phyloP scores from a whole-genome alignment of 2,797 vertebrate genomes.

The Novumbra hubbsi region DNA sequence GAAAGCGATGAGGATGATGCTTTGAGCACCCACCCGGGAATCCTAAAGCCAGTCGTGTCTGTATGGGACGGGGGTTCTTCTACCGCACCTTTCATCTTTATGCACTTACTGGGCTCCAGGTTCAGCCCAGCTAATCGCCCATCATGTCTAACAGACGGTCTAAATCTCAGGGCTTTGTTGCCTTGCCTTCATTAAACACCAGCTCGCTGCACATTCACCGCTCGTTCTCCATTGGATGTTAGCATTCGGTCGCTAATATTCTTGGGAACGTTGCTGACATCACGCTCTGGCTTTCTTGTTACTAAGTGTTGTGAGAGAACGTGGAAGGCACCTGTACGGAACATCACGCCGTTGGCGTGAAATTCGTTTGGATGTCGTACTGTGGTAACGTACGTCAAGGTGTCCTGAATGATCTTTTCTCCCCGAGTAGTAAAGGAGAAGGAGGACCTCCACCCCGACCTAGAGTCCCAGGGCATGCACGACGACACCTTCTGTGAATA shows the following conservation, averaged over 20 bases:
- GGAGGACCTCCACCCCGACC: slow-evolving; percentile 94
- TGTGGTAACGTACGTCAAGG: neutral
- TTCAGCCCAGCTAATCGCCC: slow-evolving; percentile 43
- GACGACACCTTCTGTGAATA: slow-evolving; percentile 98
- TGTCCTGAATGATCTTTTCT: slow-evolving; percentile 20
- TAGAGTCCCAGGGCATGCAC: slow-evolving; percentile 93
- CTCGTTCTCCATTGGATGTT: slow-evolving; percentile 12
- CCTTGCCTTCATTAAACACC: slow-evolving; percentile 62
- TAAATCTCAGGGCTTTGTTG: slow-evolving; percentile 41
- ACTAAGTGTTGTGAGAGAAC: neutral
- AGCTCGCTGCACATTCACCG: slow-evolving; percentile 28
- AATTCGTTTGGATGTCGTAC: slow-evolving; percentile 4
- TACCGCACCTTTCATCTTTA: slow-evolving; percentile 59
- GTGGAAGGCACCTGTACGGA: neutral
- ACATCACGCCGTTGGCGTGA: neutral
- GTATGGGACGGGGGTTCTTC: slow-evolving; percentile 43
- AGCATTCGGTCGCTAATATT: slow-evolving; percentile 3
- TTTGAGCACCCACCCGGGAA: slow-evolving; percentile 46
- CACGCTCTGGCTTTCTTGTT: neutral
- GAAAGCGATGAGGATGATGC: slow-evolving; percentile 42
- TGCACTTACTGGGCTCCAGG: slow-evolving; percentile 57
- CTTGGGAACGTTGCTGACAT: slow-evolving; percentile 4
- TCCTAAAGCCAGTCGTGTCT: slow-evolving; percentile 50
- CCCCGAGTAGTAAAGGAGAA: slow-evolving; percentile 91
- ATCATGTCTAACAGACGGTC: slow-evolving; percentile 53